Evolutionary conservation across 2,888 invertebrate species (phyloP).

Genomic region (Deilephila elpenor): DNA sequence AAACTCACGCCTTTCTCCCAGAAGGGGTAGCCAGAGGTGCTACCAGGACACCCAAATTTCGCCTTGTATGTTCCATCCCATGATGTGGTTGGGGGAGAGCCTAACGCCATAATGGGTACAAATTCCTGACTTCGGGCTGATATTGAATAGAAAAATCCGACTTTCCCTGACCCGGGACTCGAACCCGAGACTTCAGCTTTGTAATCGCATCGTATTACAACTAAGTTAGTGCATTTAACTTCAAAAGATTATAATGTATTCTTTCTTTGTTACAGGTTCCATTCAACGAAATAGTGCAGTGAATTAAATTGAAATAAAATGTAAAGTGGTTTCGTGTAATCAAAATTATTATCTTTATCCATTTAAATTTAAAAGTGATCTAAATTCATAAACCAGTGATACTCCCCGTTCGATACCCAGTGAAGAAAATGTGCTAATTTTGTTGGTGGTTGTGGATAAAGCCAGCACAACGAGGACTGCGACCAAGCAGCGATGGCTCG

Average conservation of each 20-base stretch:
- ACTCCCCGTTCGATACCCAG: not conserved
- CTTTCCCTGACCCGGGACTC: too few species aligned
- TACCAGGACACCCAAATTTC: too few species aligned
- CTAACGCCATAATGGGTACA: too few species aligned
- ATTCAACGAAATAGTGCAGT: constrained; percentile 2
- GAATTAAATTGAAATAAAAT: not conserved
- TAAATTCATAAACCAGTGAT: not conserved
- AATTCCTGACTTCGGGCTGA: too few species aligned
- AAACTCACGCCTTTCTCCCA: too few species aligned
- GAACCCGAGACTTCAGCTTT: too few species aligned
- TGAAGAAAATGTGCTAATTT: not conserved
- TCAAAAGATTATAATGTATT: not conserved
- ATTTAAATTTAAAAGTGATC: too few species aligned
- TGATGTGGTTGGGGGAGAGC: too few species aligned
- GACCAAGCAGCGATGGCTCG: constrained; percentile 80
- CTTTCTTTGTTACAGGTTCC: constrained; percentile 14
- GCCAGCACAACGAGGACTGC: constrained; percentile 70
- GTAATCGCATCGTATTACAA: too few species aligned
- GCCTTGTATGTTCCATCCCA: too few species aligned
- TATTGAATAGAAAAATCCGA: too few species aligned
- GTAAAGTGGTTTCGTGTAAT: not conserved
- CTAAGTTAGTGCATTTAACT: not conserved
- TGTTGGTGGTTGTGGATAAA: not conserved
- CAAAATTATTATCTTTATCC: not conserved
- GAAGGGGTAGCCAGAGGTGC: too few species aligned